Evolutionary conservation across 2,888 invertebrate species (phyloP).

Genomic region (Anoncus sp.): DNA sequence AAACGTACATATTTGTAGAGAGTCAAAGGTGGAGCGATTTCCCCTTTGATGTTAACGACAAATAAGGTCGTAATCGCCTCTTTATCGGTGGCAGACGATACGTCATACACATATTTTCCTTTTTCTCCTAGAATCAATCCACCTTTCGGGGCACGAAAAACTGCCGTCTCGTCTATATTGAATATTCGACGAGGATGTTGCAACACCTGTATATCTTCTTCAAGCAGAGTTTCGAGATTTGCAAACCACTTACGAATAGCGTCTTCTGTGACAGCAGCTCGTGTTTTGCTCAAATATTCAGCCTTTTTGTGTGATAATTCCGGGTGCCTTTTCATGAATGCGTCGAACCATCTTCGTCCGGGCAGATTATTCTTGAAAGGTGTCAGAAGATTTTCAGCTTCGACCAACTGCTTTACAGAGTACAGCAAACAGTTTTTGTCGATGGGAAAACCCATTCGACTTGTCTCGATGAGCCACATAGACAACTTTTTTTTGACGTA

Average conservation of each 20-base stretch:
- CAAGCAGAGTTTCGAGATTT: constrained; percentile 8
- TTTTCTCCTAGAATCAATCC: constrained; percentile 6
- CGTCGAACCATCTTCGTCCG: constrained; percentile 59
- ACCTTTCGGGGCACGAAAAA: constrained; percentile 43
- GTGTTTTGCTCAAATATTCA: constrained; percentile 54
- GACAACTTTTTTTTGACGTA: constrained; percentile 52
- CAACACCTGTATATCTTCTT: constrained; percentile 35
- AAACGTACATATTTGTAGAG: constrained; percentile 63
- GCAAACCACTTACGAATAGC: constrained; percentile 1
- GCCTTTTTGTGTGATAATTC: constrained; percentile 50
- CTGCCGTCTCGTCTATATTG: constrained; percentile 65
- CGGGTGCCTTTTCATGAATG: constrained; percentile 57
- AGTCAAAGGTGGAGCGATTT: constrained; percentile 65
- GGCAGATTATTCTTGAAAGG: constrained; percentile 34
- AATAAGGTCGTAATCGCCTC: constrained; percentile 66
- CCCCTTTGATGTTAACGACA: constrained; percentile 66
- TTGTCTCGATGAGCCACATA: constrained; percentile 54
- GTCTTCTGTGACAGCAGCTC: constrained; percentile 19
- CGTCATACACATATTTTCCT: constrained; percentile 55
- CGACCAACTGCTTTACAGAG: constrained; percentile 58
- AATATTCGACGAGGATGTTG: constrained; percentile 58
- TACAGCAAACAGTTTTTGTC: constrained; percentile 54
- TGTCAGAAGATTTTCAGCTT: constrained; percentile 41
- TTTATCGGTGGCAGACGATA: constrained; percentile 53
- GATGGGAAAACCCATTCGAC: constrained; percentile 64